Percentiles rank a stretch among this genome's conserved stretches.
These are phyloP conservation scores for Calidris pugnax DNA, from an alignment of 2,113 vertebrate genomes.

Conservation along the genomic window DNA sequence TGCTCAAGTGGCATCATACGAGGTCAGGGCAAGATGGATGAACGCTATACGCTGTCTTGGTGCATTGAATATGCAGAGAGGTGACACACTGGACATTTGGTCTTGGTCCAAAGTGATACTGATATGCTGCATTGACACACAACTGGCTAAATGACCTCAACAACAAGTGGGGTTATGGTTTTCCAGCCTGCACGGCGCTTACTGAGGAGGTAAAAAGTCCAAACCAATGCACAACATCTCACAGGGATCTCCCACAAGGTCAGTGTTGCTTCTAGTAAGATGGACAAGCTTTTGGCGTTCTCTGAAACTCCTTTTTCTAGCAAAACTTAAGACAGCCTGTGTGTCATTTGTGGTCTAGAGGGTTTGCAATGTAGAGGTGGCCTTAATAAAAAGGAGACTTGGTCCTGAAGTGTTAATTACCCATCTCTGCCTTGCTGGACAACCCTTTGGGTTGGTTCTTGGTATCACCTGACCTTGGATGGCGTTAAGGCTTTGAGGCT, in stretches of 20 bases:
- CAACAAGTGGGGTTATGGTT: background rate
- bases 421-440: background rate
- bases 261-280: background rate
- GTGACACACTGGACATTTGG: background rate
- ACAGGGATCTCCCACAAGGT: background rate
- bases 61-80: constrained; percentile 10
- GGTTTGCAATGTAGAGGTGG: background rate
- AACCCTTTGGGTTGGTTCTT: background rate
- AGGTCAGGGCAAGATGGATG: constrained; percentile 33
- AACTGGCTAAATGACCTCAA: background rate
- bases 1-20: background rate
- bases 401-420: background rate
- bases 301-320: background rate
- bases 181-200: background rate
- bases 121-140: background rate
- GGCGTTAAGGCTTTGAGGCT: constrained; percentile 44
- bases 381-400: background rate
- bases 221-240: background rate
- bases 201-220: background rate
- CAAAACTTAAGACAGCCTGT: background rate
- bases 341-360: background rate
- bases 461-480: constrained; percentile 45
- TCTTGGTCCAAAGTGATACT: background rate
- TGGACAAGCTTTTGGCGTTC: background rate
- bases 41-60: background rate